These are phyloP conservation scores for Oryctes rhinoceros DNA, from an alignment of 1,140 invertebrate species.

Conservation along the genomic window DNA sequence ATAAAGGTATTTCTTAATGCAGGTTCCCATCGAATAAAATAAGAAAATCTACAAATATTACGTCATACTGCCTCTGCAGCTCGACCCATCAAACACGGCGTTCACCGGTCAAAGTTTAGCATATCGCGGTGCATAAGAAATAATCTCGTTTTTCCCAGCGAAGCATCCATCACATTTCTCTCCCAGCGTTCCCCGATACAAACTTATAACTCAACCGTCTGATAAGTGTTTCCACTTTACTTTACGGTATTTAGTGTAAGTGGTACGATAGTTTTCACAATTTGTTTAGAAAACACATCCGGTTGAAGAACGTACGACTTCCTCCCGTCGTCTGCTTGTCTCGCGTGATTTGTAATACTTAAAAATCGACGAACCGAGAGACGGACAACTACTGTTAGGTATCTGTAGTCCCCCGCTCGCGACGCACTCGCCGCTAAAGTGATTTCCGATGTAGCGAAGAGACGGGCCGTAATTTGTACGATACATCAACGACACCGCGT, in stretches of 20 bases:
- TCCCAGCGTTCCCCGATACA: background rate
- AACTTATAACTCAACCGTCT: background rate
- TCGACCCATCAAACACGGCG: no score
- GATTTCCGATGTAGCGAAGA: conserved; percentile 2
- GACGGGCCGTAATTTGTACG: conserved; percentile 31
- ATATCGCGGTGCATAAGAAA: no score
- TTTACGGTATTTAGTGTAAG: conserved; percentile 13
- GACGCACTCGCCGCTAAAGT: conserved; percentile 18
- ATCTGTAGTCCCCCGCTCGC: background rate
- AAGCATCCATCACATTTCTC: background rate
- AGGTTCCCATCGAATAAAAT: no score
- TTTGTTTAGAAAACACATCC: conserved; percentile 32
- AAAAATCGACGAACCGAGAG: background rate
- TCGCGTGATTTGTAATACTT: conserved; percentile 30
- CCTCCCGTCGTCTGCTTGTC: background rate
- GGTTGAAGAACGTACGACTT: conserved; percentile 5
- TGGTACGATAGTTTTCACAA: conserved; percentile 24
- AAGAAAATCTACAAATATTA: no score
- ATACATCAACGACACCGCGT: conserved; percentile 32
- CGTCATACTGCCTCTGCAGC: no score
- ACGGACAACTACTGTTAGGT: background rate
- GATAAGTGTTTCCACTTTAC: background rate
- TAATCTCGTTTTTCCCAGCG: background rate
- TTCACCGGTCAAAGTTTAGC: no score
- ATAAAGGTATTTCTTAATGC: no score